These are phyloP conservation scores for Buceros bicornis DNA, from an alignment of 2,797 vertebrate genomes.

Conservation along the genomic window DNA sequence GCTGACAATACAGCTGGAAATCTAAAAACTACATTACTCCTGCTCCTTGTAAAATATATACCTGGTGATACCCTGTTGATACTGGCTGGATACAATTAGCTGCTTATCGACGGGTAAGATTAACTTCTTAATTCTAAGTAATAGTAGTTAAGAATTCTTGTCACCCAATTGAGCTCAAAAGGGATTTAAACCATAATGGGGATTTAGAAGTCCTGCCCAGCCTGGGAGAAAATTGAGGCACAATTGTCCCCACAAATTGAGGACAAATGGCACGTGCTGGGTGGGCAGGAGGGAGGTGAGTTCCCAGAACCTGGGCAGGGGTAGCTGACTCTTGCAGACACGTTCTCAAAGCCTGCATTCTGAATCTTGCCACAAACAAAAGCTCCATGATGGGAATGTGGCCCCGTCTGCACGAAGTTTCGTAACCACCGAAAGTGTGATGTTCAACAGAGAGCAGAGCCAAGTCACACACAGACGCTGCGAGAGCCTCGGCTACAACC, in stretches of 20 bases:
- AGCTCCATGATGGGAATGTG: background rate
- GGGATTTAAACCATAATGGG: background rate
- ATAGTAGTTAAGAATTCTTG: background rate
- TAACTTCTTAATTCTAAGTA: constrained; percentile 36
- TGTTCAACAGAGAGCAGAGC: background rate
- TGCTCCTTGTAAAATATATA: background rate
- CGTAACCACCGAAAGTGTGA: background rate
- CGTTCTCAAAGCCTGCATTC: rapidly evolving
- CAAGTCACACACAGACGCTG: background rate
- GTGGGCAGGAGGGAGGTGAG: rapidly evolving
- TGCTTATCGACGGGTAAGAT: constrained; percentile 27
- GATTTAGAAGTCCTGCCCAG: background rate
- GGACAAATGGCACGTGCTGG: background rate
- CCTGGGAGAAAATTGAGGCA: rapidly evolving
- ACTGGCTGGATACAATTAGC: constrained; percentile 12
- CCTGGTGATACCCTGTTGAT: background rate
- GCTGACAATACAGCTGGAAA: background rate
- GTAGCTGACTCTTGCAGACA: background rate
- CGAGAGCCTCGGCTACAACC: background rate
- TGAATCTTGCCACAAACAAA: background rate
- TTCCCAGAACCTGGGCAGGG: background rate
- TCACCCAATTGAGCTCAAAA: background rate
- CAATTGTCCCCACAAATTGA: too few relatives aligned
- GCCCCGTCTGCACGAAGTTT: background rate
- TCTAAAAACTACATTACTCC: constrained; percentile 1